phyloP scores from a whole-genome alignment of 2,797 vertebrate species.

The Etheostoma nigrum region DNA sequence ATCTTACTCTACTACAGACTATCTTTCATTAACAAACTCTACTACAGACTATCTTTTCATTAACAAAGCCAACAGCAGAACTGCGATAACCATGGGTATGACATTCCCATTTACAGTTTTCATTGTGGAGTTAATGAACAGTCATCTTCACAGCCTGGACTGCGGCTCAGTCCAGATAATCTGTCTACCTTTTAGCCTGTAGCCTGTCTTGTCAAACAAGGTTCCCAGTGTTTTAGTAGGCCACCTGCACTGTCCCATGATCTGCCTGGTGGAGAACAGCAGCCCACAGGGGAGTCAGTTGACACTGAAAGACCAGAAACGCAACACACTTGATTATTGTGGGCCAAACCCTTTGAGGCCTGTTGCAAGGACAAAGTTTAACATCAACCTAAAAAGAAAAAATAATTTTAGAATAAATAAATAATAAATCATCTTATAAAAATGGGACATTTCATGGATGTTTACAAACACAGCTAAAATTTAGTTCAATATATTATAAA shows the following conservation, averaged over 20 bases:
- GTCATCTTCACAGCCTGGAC: constrained; percentile 41
- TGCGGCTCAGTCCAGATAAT: constrained; percentile 13
- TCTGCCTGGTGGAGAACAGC: constrained; percentile 64
- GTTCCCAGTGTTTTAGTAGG: constrained; percentile 65
- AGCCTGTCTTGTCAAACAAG: constrained; percentile 71
- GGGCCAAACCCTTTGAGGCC: constrained; percentile 54
- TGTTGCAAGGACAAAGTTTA: constrained; percentile 47
- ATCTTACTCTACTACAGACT: not conserved
- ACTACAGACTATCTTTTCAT: constrained; percentile 7
- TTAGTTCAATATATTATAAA: not conserved
- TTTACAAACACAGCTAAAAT: not conserved
- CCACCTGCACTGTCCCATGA: constrained; percentile 81
- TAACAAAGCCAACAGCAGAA: constrained; percentile 14
- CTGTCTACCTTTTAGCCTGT: constrained; percentile 72
- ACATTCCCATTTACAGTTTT: constrained; percentile 21
- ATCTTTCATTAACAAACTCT: constrained; percentile 11
- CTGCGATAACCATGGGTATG: not conserved
- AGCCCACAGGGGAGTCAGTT: constrained; percentile 80
- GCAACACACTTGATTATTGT: constrained; percentile 74
- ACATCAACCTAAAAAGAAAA: constrained; percentile 37
- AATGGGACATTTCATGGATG: not conserved
- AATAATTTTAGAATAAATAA: constrained; percentile 26
- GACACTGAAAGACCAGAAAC: constrained; percentile 72
- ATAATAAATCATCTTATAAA: not conserved
- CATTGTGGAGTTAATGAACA: constrained; percentile 25